These are phyloP conservation scores for Cephalotes varians DNA, from an alignment of 2,888 invertebrate species.

Conservation along the genomic window DNA sequence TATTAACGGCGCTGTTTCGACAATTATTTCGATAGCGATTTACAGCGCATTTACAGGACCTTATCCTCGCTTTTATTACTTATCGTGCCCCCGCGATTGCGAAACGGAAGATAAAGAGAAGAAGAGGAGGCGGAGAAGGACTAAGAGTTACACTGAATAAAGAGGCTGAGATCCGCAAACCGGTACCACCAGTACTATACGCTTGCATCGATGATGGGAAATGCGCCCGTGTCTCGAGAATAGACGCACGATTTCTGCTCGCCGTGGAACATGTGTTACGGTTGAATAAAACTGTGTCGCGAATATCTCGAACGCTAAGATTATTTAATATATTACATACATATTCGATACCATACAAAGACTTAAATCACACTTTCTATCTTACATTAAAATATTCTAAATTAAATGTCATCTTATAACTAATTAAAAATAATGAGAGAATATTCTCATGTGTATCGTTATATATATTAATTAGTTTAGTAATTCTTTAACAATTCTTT, in stretches of 20 bases:
- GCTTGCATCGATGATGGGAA: slow-evolving; percentile 17
- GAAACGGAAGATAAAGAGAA: slow-evolving; percentile 32
- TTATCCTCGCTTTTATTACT: slow-evolving; percentile 50
- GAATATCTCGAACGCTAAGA: background rate
- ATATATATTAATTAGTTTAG: background rate
- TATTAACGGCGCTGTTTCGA: background rate
- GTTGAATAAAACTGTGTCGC: background rate
- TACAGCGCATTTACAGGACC: slow-evolving; percentile 2
- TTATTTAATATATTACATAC: background rate
- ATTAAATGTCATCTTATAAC: background rate
- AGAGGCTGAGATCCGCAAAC: slow-evolving; percentile 46
- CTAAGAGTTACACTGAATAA: slow-evolving; percentile 46
- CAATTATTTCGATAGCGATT: slow-evolving; percentile 42
- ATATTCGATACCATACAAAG: background rate
- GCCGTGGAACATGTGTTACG: background rate
- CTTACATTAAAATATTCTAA: background rate
- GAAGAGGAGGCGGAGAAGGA: background rate
- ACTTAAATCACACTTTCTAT: background rate
- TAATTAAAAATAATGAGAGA: background rate
- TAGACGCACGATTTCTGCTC: slow-evolving; percentile 17
- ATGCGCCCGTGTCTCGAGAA: slow-evolving; percentile 8
- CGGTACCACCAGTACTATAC: slow-evolving; percentile 39
- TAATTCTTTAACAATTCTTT: background rate
- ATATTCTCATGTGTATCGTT: background rate
- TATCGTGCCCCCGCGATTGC: slow-evolving; percentile 44